These are phyloP conservation scores for Saguinus imperator DNA, from an alignment of 2,113 vertebrate genomes.

Conservation along the genomic window DNA sequence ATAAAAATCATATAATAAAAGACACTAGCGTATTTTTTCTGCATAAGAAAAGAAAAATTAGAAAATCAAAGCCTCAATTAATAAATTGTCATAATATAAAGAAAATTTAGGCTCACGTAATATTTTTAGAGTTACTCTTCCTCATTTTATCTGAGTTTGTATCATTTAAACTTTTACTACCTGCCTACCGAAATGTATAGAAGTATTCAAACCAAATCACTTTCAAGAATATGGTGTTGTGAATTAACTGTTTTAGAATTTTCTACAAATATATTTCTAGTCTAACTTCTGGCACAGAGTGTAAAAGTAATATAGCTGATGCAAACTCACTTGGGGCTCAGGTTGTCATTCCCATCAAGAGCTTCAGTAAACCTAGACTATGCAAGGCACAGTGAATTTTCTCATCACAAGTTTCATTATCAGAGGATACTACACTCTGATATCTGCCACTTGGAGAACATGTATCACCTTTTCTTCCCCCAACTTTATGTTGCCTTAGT, in stretches of 20 bases:
- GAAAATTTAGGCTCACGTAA: neutral
- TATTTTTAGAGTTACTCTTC: neutral
- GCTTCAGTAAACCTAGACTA: neutral
- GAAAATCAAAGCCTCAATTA: neutral
- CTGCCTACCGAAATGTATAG: neutral
- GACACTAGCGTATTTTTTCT: neutral
- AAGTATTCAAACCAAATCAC: neutral
- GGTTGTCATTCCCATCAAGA: neutral
- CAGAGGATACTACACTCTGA: neutral
- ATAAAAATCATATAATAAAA: neutral
- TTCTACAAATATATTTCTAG: neutral
- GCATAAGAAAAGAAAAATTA: neutral
- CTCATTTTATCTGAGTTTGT: neutral
- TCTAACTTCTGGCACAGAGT: neutral
- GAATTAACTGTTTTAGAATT: constrained; percentile 14
- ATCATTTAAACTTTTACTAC: neutral
- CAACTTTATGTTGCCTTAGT: neutral
- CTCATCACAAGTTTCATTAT: neutral
- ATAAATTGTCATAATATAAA: neutral
- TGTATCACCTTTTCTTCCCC: neutral
- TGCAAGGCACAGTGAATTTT: neutral
- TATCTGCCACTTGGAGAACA: neutral
- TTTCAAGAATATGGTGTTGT: neutral
- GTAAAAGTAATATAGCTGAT: neutral
- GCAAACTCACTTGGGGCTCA: neutral